These are phyloP conservation scores for Zaprionus inermis DNA, from an alignment of 1,140 invertebrate species.

Conservation along the genomic window DNA sequence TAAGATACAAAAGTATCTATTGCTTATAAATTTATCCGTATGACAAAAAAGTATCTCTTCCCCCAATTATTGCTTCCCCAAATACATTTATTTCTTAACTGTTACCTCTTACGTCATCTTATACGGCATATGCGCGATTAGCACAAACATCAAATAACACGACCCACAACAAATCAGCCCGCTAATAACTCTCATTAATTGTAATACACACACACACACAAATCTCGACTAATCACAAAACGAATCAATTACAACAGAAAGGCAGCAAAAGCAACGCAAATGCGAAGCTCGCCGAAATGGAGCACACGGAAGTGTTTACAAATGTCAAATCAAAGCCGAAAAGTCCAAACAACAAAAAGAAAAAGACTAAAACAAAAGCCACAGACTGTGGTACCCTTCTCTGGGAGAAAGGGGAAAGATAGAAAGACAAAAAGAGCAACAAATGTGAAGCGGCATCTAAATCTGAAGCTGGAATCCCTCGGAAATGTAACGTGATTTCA, in stretches of 20 bases:
- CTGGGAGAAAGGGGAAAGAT: slow-evolving; percentile 4
- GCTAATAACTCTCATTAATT: slow-evolving; percentile 77
- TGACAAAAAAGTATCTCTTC: slow-evolving; percentile 6
- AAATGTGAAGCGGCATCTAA: slow-evolving; percentile 4
- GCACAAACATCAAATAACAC: slow-evolving; percentile 20
- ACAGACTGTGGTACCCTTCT: slow-evolving; percentile 40
- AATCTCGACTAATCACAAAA: slow-evolving; percentile 55
- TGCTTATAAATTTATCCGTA: neutral
- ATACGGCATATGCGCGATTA: slow-evolving; percentile 34
- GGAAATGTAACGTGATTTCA: slow-evolving; percentile 59
- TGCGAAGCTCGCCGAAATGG: slow-evolving; percentile 31
- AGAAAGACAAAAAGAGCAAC: slow-evolving; percentile 1
- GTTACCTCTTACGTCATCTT: slow-evolving; percentile 1
- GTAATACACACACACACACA: slow-evolving; percentile 45
- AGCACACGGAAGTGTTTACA: slow-evolving; percentile 77
- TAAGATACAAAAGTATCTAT: neutral
- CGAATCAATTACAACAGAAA: slow-evolving; percentile 67
- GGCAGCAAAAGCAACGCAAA: slow-evolving; percentile 37
- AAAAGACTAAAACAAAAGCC: slow-evolving; percentile 10
- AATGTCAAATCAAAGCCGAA: slow-evolving; percentile 63
- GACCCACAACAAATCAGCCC: slow-evolving; percentile 45
- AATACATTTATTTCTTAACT: slow-evolving; percentile 9
- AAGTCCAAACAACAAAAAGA: slow-evolving; percentile 5
- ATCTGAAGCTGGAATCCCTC: slow-evolving; percentile 23
- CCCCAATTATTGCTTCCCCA: neutral